These are phyloP conservation scores for Xiphophorus hellerii DNA, from an alignment of 2,113 vertebrate genomes.

Conservation along the genomic window DNA sequence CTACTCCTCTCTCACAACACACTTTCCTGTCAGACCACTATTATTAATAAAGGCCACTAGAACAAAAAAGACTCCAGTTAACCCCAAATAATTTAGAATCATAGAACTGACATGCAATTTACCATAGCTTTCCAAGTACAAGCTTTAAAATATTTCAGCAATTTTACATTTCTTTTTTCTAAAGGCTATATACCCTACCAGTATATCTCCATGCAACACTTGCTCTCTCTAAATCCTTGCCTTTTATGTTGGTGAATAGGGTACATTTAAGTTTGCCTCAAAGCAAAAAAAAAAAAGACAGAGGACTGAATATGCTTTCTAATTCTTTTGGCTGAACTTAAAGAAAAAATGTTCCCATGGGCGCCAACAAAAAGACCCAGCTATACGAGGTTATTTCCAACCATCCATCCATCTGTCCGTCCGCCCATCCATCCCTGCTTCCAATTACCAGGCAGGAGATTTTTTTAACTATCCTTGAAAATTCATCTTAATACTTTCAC, in stretches of 20 bases:
- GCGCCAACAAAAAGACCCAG: constrained; percentile 5
- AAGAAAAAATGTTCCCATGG: constrained; percentile 12
- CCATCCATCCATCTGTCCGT: constrained; percentile 23
- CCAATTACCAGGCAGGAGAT: too few species aligned
- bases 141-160: constrained; percentile 10
- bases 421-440: constrained; percentile 2
- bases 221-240: constrained; percentile 44
- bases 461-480: too few species aligned
- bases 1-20: too few species aligned
- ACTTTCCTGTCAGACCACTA: too few species aligned
- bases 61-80: too few species aligned
- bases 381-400: constrained; percentile 5
- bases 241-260: constrained; percentile 41
- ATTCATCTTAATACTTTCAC: too few species aligned
- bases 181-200: constrained; percentile 10
- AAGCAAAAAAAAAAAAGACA: constrained; percentile 48
- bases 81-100: too few species aligned
- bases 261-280: constrained; percentile 38
- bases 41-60: too few species aligned
- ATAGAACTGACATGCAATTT: too few species aligned
- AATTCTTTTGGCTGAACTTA: constrained; percentile 42
- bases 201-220: constrained; percentile 48
- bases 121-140: background rate
- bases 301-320: constrained; percentile 35
- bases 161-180: constrained; percentile 24